Evolutionary conservation across 1,140 invertebrate genomes (phyloP).

Genomic region (Neotoxoptera formosana): DNA sequence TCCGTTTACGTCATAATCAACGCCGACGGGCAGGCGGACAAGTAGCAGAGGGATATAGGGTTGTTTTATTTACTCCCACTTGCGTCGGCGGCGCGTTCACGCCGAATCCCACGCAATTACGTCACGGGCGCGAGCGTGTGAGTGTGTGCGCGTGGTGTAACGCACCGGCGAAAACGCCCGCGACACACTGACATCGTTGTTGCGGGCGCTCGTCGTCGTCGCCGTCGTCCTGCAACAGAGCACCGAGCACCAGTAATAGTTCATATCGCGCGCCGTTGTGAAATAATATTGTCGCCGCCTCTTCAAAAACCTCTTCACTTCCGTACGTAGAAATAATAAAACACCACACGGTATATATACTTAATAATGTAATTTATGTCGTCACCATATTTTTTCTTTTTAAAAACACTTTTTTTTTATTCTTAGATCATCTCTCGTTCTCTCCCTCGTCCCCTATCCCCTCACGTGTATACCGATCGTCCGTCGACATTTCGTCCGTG

Average conservation of each 20-base stretch:
- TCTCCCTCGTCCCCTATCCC: not conserved
- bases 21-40: not conserved
- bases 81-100: not conserved
- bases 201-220: not conserved
- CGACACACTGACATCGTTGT: slow-evolving; percentile 55
- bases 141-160: not conserved
- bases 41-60: not conserved
- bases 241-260: not conserved
- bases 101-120: slow-evolving; percentile 24
- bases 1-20: not conserved
- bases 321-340: not conserved
- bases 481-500: not conserved
- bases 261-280: not conserved
- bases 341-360: not conserved
- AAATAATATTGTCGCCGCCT: not conserved
- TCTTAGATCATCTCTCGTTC: not conserved
- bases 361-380: not conserved
- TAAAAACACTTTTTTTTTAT: not conserved
- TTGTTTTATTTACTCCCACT: not conserved
- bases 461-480: not conserved
- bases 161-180: slow-evolving; percentile 34
- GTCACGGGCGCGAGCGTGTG: slow-evolving; percentile 4
- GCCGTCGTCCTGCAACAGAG: not conserved
- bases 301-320: slow-evolving; percentile 2
- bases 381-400: not conserved